Percentiles rank a stretch among this genome's conserved stretches.
phyloP scores from a whole-genome alignment of 2,113 vertebrate genomes.

The Myotis brandtii region DNA sequence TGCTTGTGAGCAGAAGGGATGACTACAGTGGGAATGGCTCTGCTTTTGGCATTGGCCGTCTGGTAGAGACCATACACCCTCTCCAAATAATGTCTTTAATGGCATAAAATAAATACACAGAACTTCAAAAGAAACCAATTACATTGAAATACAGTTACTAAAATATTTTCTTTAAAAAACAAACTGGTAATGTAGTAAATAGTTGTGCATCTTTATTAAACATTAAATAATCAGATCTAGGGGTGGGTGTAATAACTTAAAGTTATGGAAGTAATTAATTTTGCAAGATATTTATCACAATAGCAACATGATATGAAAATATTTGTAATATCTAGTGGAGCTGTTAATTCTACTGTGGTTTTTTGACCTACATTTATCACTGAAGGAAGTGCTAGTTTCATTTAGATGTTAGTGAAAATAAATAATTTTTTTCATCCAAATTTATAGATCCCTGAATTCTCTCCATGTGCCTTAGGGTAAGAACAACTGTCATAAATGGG shows the following conservation, averaged over 20 bases:
- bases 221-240: slow-evolving; percentile 20
- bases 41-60: not conserved
- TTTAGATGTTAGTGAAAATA: slow-evolving; percentile 41
- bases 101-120: not conserved
- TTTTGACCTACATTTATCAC: slow-evolving; percentile 37
- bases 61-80: not conserved
- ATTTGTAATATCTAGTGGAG: not conserved
- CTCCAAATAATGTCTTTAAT: not conserved
- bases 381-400: not conserved
- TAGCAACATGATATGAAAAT: not conserved
- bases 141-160: not conserved
- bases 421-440: slow-evolving; percentile 1
- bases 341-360: not conserved
- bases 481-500: not conserved
- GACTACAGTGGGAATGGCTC: rapidly evolving
- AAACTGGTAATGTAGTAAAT: not conserved
- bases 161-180: not conserved
- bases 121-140: not conserved
- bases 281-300: not conserved
- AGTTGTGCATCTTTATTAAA: slow-evolving; percentile 30
- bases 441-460: not conserved
- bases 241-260: not conserved
- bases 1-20: not conserved
- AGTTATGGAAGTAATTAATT: not conserved
- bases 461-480: not conserved